Evolutionary conservation across 2,888 invertebrate species (phyloP).

Genomic region (Andrena chrysosceles): DNA sequence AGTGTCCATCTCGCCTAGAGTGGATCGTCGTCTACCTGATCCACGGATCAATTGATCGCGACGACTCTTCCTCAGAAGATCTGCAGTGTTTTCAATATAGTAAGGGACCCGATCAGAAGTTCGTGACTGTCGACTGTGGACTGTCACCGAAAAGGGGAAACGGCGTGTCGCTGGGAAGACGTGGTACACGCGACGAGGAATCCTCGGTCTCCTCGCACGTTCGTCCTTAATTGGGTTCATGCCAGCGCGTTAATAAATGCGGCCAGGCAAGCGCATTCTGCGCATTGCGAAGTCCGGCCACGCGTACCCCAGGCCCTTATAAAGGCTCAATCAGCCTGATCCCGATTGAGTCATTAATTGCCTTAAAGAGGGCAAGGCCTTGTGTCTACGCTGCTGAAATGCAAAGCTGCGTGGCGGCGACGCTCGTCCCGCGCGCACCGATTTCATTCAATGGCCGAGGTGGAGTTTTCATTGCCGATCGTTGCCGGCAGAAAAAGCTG

Average conservation of each 20-base stretch:
- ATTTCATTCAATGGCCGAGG: slow-evolving; percentile 29
- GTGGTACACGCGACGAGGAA: slow-evolving; percentile 66
- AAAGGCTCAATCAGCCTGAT: slow-evolving; percentile 80
- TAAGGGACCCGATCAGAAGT: background rate
- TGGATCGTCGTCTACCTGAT: background rate
- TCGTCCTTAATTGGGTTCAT: slow-evolving; percentile 77
- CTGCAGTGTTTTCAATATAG: background rate
- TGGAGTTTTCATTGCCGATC: slow-evolving; percentile 8
- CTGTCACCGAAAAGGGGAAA: background rate
- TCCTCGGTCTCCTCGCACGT: slow-evolving; percentile 64
- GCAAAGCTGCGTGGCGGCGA: slow-evolving; percentile 69
- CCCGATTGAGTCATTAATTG: slow-evolving; percentile 83
- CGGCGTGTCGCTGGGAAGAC: slow-evolving; percentile 11
- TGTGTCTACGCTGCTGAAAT: slow-evolving; percentile 69
- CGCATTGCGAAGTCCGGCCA: slow-evolving; percentile 79
- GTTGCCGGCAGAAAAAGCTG: background rate
- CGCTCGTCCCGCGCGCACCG: background rate
- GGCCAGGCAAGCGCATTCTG: slow-evolving; percentile 77
- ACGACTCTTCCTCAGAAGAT: background rate
- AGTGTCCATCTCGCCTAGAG: no score
- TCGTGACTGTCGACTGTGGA: background rate
- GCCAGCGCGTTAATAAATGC: slow-evolving; percentile 78
- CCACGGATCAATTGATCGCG: background rate
- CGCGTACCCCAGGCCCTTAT: slow-evolving; percentile 79
- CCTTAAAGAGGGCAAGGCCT: slow-evolving; percentile 81